Conservation (phyloP, 2,888 invertebrate species). For the Diloba caeruleocephala region DNA sequence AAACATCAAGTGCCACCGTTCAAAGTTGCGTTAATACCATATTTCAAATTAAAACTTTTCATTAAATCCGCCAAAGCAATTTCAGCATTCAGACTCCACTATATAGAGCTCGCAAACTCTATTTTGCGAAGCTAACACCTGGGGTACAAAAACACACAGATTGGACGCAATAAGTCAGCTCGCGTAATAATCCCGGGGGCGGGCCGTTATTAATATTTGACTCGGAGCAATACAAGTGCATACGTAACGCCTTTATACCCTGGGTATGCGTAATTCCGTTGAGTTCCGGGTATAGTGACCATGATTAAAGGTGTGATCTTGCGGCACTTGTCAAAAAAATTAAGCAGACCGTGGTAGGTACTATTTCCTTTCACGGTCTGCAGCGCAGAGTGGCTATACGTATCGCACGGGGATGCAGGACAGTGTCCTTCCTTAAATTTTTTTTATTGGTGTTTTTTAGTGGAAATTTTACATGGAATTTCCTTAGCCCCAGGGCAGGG, state of each 20-base stretch:
- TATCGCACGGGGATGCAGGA: no score
- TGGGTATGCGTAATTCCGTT: constrained; percentile 37
- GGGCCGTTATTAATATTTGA: constrained; percentile 54
- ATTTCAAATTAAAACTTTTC: constrained; percentile 46
- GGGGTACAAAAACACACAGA: constrained; percentile 21
- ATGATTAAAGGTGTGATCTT: not conserved
- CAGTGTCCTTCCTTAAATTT: no score
- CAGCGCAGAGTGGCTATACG: no score
- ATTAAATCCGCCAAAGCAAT: constrained; percentile 34
- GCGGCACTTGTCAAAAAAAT: no score
- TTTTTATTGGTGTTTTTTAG: no score
- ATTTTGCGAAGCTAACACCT: constrained; percentile 31
- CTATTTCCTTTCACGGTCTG: no score
- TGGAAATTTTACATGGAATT: no score
- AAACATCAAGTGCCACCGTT: constrained; percentile 23
- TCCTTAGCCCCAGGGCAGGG: no score
- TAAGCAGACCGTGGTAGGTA: no score
- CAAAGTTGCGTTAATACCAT: constrained; percentile 23
- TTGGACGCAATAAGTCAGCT: constrained; percentile 37
- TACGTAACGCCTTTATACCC: constrained; percentile 51
- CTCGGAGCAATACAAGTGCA: constrained; percentile 51
- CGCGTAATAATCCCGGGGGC: constrained; percentile 29
- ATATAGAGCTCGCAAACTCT: constrained; percentile 12
- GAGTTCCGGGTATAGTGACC: constrained; percentile 36
- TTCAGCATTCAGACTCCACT: constrained; percentile 14